Base-by-base conservation (phyloP, 2,113 vertebrate genomes). In the Gracilinanus agilis region DNA sequence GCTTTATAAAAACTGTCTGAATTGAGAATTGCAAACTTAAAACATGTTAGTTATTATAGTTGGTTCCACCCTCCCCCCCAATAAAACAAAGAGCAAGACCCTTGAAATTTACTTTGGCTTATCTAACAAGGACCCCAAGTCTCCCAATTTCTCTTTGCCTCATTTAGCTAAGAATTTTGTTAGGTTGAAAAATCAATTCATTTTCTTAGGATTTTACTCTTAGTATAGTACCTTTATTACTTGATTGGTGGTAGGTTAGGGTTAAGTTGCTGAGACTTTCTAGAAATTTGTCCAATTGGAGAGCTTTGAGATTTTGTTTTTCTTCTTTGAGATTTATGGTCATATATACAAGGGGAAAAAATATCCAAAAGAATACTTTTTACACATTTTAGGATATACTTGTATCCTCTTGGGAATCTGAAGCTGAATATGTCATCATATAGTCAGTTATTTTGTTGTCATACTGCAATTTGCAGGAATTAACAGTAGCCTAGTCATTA, bases 391-490 rank as follows among this genome's bases (percentile, higher is more conserved):
- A 91, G 23, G 92, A 29, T 92, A 25, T 53, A 58, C 90, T 75
- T 95, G 16, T 89, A 13, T 83, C 95, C 53, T 53, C 88, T 91
- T n/a, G 10, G 61, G 58, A 3, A 44, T 75, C 58, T 58, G 55
- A 40, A 34, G 93, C 54, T 58, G 3, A 34, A 67, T 67, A 8
- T 67, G 12, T 67, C 29, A 34, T 67, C 34, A 67, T 0, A 67
- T 9, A 67, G 13, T 67, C 29, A 34, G 61, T 67, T 67, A 34
- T 11, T 67, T 92, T 54, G 49, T 56, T 2, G 95, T 29, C 94
- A 90, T 44, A 53, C 44, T 95, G 92, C 90, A 55, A 61, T 61
- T 29, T 95, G 24, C 25, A 91, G 21, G 88, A 55, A 23, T 67
- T 96, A 90, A 29, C 34, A 67, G 1, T 96, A 29, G 90, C 34